phyloP scores from a whole-genome alignment of 2,113 vertebrate genomes.

The Leuciscus idus region DNA sequence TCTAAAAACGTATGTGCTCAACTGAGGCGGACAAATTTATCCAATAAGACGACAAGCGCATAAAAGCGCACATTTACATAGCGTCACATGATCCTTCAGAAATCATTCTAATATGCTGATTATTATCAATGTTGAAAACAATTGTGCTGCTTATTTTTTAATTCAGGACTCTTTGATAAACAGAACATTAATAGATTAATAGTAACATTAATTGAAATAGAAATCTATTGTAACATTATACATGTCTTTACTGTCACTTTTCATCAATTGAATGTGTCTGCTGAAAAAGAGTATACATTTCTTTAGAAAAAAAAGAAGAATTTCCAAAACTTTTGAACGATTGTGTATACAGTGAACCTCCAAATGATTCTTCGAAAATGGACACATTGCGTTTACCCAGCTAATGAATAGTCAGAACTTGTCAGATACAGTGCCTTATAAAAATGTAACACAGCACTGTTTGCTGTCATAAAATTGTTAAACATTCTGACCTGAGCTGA shows the following conservation, averaged over 20 bases:
- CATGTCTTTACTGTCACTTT: not conserved
- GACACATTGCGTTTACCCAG: not conserved
- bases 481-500: conserved; percentile 71
- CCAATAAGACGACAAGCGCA: too few relatives aligned
- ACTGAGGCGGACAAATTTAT: too few relatives aligned
- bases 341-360: not conserved
- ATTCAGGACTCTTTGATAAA: too few relatives aligned
- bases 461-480: not conserved
- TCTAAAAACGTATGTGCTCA: too few relatives aligned
- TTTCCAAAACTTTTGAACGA: not conserved
- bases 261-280: not conserved
- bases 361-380: not conserved
- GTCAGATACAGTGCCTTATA: not conserved
- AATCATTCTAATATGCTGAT: not conserved
- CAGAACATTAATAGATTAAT: too few relatives aligned
- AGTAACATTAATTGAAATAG: not conserved
- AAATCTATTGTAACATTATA: not conserved
- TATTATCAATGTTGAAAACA: not conserved
- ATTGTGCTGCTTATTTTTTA: not conserved
- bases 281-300: not conserved
- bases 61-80: too few relatives aligned
- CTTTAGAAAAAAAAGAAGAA: not conserved
- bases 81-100: not conserved
- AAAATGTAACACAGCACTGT: not conserved
- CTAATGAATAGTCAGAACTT: not conserved